Evolutionary conservation across 1,140 invertebrate species (phyloP).

Genomic region (Trichonephila clavipes): DNA sequence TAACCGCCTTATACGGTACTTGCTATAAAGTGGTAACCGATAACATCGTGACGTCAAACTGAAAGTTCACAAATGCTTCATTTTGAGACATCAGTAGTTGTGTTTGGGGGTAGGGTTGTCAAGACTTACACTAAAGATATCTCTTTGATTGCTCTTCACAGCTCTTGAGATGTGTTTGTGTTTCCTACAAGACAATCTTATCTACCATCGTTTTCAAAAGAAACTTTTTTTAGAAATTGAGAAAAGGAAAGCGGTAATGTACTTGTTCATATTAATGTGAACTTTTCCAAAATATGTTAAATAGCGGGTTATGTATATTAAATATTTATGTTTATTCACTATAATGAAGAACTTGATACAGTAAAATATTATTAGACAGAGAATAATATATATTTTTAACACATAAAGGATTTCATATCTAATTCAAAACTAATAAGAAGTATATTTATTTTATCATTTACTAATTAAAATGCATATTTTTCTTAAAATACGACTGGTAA

Average conservation of each 20-base stretch:
- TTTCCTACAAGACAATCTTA: constrained; percentile 28
- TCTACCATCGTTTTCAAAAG: constrained; percentile 21
- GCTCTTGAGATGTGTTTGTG: constrained; percentile 43
- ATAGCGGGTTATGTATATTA: no score
- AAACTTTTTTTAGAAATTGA: neutral
- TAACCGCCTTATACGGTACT: neutral
- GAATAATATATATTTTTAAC: no score
- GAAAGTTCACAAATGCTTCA: constrained; percentile 51
- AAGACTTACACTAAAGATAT: constrained; percentile 26
- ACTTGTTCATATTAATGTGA: neutral
- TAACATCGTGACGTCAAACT: constrained; percentile 51
- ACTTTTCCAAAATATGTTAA: no score
- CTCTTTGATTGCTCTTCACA: constrained; percentile 41
- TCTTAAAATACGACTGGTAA: no score
- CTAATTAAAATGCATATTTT: no score
- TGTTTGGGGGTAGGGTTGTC: constrained; percentile 26
- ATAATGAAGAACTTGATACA: no score
- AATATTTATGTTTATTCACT: no score
- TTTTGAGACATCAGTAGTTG: constrained; percentile 24
- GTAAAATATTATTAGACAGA: no score
- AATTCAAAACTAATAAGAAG: no score
- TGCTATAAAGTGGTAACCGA: constrained; percentile 14
- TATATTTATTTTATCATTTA: no score
- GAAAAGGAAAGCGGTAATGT: neutral
- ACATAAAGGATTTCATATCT: no score